Evolutionary conservation across 2,888 invertebrate species (phyloP), one percentile per base, ranked within the genome.

Genomic region (Stratiomys singularior): DNA sequence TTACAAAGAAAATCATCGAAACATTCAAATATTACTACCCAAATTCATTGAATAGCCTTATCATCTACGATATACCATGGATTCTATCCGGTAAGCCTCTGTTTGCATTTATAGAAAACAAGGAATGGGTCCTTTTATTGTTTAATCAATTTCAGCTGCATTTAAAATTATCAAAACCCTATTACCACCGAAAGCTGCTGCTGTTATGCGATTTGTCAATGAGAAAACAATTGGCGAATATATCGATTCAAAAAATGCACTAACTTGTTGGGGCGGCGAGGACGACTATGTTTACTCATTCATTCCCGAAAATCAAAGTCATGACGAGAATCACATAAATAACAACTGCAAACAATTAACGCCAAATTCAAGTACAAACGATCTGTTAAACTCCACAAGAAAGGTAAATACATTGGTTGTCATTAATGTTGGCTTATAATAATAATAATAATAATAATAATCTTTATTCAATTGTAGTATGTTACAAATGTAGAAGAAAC

Each of bases 31-130:
- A 90, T 23, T 96, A 97, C 84, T 98, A 97, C 87, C 98, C 98
- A 0, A 91, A 91, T 85, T 92, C 94, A 83, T 87, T 96, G 80
- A 97, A 96, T 83, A 95, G 96, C 84, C 96, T 98, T 81, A 88
- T 98, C 46, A 93, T 98, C 76, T 96, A 90, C 85, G 96, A 98
- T 85, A 95, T 98, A 94, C 96, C 97, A 0, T 98, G 97, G 97
- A 91, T 97, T 0, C 87, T 98, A 79, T 96, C 93, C 83, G 93
- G 93, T 93, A 88, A 88, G 88, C 85, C 9, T 28, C 25, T 11
- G 21, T 21, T 37, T 11, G 11, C 1, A 64, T 25, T 64, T 30
- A 5, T 28, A 11, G 4, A 52, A 52, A 52, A 5, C 4, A 23
- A 23, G 0, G 30, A 60, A 37, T 67, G 52, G 21, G 23, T 27